Evolutionary conservation across 2,888 invertebrate genomes (phyloP), one percentile per base, ranked within the genome.

Genomic region (Junonia oenone): DNA sequence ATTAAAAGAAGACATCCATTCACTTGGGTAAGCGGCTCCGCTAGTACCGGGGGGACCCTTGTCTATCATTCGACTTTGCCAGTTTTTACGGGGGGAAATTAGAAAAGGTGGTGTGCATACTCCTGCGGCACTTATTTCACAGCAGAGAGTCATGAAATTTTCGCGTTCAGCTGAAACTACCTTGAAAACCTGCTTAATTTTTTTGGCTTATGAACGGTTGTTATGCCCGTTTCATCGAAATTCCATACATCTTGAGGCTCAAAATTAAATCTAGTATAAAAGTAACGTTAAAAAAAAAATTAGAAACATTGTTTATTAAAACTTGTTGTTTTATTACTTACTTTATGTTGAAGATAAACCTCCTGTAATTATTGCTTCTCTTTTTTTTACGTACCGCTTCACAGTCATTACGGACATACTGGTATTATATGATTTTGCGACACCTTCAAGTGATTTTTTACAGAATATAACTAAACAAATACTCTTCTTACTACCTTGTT

Each of bases 81-180:
- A 57, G 26, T 45, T 49, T 14, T 45, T 45, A 13, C 52, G 43
- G 22, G 52, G 56, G 38, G 51, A 51, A 48, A 81, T 62, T n/a
- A 83, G 63, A 38, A 75, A 69, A 4, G 82, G 81, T 22, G 81
- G 80, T 45, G 80, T 55, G 15, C 58, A 59, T 56, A 67, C 71
- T 33, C 81, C 82, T 56, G 56, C 58, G 9, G 81, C 78, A 65
- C 67, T 72, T 49, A 79, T 73, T 33, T 68, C 67, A 29, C 64
- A 62, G 38, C 69, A 68, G 3, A 69, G 62, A n/a, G 80, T 79
- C 0, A 81, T 74, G 3, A 75, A 56, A 17, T 64, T 6, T 15
- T 77, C 76, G 47, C 77, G 67, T 68, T 82, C 79, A 17, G 68
- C 78, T 19, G 74, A 75, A 26, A 76, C 77, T 13, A 75, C 56